phyloP scores from a whole-genome alignment of 1,140 invertebrate genomes.

The Drosophila oshimai region DNA sequence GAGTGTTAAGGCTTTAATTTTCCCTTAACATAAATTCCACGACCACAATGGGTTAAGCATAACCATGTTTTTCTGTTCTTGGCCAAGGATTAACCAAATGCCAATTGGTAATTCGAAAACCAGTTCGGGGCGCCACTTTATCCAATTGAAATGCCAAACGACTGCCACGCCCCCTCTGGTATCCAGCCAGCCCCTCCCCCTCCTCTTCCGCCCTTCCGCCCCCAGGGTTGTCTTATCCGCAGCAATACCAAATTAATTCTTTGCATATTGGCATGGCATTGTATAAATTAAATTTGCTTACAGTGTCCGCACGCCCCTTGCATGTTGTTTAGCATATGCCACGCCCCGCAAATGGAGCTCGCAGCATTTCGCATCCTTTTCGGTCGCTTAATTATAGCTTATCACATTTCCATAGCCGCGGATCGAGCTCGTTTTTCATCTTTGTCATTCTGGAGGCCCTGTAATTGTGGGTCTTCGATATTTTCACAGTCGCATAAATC shows the following conservation, averaged over 20 bases:
- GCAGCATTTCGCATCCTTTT: slow-evolving; percentile 47
- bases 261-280: slow-evolving; percentile 68
- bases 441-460: slow-evolving; percentile 58
- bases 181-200: background rate
- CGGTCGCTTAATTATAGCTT: slow-evolving; percentile 77
- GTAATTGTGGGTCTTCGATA: slow-evolving; percentile 37
- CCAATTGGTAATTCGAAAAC: slow-evolving; percentile 40
- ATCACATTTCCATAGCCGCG: slow-evolving; percentile 77
- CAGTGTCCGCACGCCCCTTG: slow-evolving; percentile 70
- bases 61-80: slow-evolving; percentile 7
- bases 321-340: slow-evolving; percentile 81
- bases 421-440: slow-evolving; percentile 79
- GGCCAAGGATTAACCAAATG: slow-evolving; percentile 32
- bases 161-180: slow-evolving; percentile 39
- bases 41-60: slow-evolving; percentile 21
- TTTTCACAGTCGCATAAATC: slow-evolving; percentile 67
- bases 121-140: slow-evolving; percentile 74
- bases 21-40: background rate
- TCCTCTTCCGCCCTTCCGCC: background rate
- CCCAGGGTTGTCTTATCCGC: background rate
- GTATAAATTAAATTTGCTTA: slow-evolving; percentile 82
- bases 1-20: no score
- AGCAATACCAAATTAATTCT: slow-evolving; percentile 73
- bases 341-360: slow-evolving; percentile 52
- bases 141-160: slow-evolving; percentile 76